phyloP scores from a whole-genome alignment of 2,113 vertebrate species.

The Sphyrna mokarran region DNA sequence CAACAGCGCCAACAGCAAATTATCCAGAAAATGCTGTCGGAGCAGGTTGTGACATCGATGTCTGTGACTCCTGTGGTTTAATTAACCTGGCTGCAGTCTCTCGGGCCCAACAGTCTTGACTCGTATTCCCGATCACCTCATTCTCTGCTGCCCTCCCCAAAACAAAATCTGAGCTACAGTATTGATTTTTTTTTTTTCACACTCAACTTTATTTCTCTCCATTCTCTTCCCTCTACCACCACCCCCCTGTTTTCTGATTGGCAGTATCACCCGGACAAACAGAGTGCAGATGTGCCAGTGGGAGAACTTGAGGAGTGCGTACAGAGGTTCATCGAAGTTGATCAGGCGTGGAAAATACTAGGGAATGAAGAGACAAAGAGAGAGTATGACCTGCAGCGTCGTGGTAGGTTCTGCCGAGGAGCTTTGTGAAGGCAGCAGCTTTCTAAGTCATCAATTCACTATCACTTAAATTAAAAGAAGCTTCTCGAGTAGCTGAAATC shows the following conservation, averaged over 20 bases:
- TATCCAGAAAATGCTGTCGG: conserved; percentile 73
- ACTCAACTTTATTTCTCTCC: conserved; percentile 41
- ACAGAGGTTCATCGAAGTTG: conserved; percentile 74
- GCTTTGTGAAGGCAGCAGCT: conserved; percentile 46
- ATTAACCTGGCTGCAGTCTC: conserved; percentile 62
- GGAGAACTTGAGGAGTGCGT: conserved; percentile 54
- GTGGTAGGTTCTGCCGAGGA: conserved; percentile 60
- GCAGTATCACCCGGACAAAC: conserved; percentile 82
- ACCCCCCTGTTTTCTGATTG: conserved; percentile 46
- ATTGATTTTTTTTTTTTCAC: conserved; percentile 43
- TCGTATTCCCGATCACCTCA: conserved; percentile 46
- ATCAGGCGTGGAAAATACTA: conserved; percentile 81
- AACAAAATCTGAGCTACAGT: conserved; percentile 39
- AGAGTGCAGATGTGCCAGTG: conserved; percentile 58
- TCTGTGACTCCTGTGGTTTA: conserved; percentile 53
- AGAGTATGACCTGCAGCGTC: conserved; percentile 72
- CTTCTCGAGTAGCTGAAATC: conserved; percentile 18
- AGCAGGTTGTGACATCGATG: conserved; percentile 54
- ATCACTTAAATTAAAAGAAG: conserved; percentile 35
- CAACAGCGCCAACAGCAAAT: conserved; percentile 74
- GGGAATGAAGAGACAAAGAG: conserved; percentile 72
- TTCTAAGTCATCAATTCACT: conserved; percentile 40
- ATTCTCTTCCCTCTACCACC: conserved; percentile 13
- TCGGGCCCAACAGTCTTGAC: conserved; percentile 42
- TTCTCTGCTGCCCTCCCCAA: conserved; percentile 40